Base-by-base conservation (phyloP, 1,140 invertebrate genomes). In the Dolichoris vasculosae region DNA sequence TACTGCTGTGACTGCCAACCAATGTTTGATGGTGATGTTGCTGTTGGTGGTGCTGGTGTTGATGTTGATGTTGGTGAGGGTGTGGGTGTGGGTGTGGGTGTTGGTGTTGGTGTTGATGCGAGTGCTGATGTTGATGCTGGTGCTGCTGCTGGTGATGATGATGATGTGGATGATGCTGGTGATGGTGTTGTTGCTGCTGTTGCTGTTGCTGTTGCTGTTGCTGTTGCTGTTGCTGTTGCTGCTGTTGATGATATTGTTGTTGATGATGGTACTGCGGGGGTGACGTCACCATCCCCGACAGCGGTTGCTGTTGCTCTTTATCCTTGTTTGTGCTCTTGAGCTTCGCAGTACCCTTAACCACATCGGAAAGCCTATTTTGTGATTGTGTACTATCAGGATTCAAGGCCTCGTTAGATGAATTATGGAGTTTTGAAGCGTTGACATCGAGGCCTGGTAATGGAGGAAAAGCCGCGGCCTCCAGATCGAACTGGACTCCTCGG, bases 401-500 rank as follows among this genome's bases (percentile, higher is more conserved):
- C n/a, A 87, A 76, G 26, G 87, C 86, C 69, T 93, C 90, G 55
- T 87, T 88, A 20, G 90, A 89, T 43, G 89, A 75, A 87, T 89
- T 91, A 73, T 91, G 92, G 30, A 89, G 86, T 84, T 93, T 93
- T 81, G 90, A 89, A 77, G 89, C 86, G 83, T 94, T 91, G 63
- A 90, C 89, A 71, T 92, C 92, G 76, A 93, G 89, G 88, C 96
- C 96, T 71, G 97, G 97, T 90, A 97, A 94, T 79, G 97, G 97
- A 81, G 97, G 97, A 91, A 98, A 97, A 76, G 97, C 95, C 63
- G 96, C 94, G 86, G 96, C 96, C 92, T 97, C 96, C 80, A 97
- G 93, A 91, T 97, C 97, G 93, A 97, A 97, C 89, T 97, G 95
- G 38, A 94, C 93, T 73, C 93, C 93, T 89, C 93, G 89, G 75